These are phyloP conservation scores for Polyommatus icarus DNA, from an alignment of 2,888 invertebrate genomes.

Conservation along the genomic window DNA sequence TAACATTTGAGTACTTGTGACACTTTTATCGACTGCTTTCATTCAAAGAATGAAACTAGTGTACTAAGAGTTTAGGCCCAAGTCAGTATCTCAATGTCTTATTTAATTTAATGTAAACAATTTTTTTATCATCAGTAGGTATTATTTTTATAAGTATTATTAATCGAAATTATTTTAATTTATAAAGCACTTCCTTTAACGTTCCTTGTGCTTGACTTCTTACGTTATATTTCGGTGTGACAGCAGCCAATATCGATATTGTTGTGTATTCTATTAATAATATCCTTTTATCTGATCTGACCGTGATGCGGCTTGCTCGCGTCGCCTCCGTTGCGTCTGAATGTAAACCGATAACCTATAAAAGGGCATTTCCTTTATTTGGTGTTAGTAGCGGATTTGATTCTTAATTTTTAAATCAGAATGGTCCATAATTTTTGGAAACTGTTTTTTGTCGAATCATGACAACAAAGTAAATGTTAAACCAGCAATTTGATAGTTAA, in stretches of 20 bases:
- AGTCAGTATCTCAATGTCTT: neutral
- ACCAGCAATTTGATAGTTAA: no score
- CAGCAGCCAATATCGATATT: slow-evolving; percentile 46
- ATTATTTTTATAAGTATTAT: neutral
- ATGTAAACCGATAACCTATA: slow-evolving; percentile 26
- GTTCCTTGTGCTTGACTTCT: neutral
- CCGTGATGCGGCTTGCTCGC: slow-evolving; percentile 36
- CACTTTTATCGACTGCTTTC: no score
- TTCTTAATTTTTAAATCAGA: neutral
- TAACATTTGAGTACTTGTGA: neutral
- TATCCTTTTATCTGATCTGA: slow-evolving; percentile 46
- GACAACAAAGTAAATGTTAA: no score
- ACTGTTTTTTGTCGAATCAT: no score
- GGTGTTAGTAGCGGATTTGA: slow-evolving; percentile 6
- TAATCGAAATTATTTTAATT: neutral
- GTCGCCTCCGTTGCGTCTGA: slow-evolving; percentile 29
- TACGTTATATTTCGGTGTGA: slow-evolving; percentile 44
- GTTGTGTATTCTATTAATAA: slow-evolving; percentile 60
- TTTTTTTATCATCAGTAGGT: neutral
- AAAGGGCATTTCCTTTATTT: neutral
- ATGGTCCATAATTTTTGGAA: neutral
- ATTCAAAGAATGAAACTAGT: neutral
- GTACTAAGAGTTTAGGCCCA: neutral
- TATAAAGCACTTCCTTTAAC: neutral
- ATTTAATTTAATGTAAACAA: neutral